Conservation (phyloP, 2,113 vertebrate species). For the Gobiocypris rarus region DNA sequence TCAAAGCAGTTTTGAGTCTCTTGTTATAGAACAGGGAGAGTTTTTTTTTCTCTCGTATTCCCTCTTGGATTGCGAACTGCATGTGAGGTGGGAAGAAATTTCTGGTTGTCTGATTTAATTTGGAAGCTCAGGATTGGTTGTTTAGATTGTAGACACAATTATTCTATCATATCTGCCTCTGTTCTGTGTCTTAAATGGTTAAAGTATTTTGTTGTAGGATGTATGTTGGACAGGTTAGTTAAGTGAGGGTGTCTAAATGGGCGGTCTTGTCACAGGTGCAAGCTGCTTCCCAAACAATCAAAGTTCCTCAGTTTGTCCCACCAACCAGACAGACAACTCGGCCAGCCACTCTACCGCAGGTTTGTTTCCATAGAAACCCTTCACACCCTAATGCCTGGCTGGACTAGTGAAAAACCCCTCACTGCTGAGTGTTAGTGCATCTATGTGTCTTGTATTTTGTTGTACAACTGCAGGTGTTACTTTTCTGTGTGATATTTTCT, state of each 20-base stretch:
- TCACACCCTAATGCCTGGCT: conserved; percentile 37
- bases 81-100: background rate
- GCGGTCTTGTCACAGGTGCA: conserved; percentile 80
- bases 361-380: conserved; percentile 68
- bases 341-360: conserved; percentile 86
- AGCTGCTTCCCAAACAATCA: conserved; percentile 85
- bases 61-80: background rate
- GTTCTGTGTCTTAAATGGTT: background rate
- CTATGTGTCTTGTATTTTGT: conserved; percentile 8
- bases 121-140: background rate
- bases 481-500: conserved; percentile 39
- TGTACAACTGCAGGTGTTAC: conserved; percentile 12
- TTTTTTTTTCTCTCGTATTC: background rate
- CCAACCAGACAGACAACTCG: conserved; percentile 87
- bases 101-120: background rate
- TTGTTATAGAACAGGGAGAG: background rate
- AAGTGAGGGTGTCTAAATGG: conserved; percentile 45
- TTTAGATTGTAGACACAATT: background rate
- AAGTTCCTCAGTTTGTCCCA: conserved; percentile 90
- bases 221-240: conserved; percentile 20
- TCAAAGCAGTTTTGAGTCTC: background rate
- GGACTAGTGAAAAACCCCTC: conserved; percentile 40
- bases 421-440: conserved; percentile 24
- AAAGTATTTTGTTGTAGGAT: background rate
- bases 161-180: background rate